Base-by-base conservation (phyloP, 2,113 vertebrate genomes). In the Microtus pennsylvanicus region DNA sequence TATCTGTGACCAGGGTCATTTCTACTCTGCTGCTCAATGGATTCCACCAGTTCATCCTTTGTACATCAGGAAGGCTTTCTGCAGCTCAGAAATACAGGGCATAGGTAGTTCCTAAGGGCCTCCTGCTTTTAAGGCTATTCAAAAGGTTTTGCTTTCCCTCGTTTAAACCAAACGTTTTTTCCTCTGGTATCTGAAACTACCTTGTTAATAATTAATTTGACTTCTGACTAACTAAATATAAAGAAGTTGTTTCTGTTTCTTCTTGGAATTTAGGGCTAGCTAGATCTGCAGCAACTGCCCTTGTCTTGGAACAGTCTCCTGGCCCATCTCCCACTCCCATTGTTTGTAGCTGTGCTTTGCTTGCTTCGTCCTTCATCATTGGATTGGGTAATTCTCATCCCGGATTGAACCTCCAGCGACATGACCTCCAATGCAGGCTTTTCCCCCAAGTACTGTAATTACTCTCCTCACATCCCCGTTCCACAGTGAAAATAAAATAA, bases 261-360 rank as follows among this genome's bases (percentile, higher is more conserved):
- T 12, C 63, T 52, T 72, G n/a, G 38, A 33, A 78, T 55, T 55
- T 3, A 63, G 45, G 17, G 69, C 61, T 10, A 19, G 9, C 10
- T 52, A 21, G 38, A 13, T 30, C 22, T 38, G 33, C 30, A 16
- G 21, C 33, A 21, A 19, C 47, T 1, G 0, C 0, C 0, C 22
- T 16, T 13, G 21, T 22, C 47, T 13, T 0, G 2, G 28, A 17
- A 21, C 3, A 6, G 1, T 33, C 1, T 21, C 9, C 30, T 11
- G 0, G 5, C 1, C 28, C 17, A n/a, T 21, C 0, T 6, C 11
- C 45, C 33, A 10, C 19, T 33, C 4, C 33, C 28, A 0, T 8
- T 52, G 21, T 12, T 2, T 45, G 17, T 11, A 12, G 2, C 2
- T 24, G 17, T 33, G 50, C 11, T 42, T 42, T 3, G 13, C 22